Percentiles rank a stretch among this genome's conserved stretches.
Conservation (phyloP, 2,888 invertebrate species). For the Lucinisca nassula region DNA sequence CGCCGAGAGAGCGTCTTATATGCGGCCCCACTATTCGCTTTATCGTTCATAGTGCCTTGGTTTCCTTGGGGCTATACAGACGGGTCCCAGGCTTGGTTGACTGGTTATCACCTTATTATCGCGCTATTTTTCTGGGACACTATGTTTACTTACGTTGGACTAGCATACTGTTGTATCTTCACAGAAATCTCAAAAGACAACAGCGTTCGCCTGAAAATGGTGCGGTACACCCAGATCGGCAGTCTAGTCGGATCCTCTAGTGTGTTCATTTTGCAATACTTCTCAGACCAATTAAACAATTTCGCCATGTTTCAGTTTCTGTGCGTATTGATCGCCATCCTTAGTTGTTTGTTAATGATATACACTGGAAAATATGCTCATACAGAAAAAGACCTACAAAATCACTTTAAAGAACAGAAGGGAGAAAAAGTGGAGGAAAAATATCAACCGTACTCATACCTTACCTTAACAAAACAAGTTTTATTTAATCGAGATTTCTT, state of each 20-base stretch:
- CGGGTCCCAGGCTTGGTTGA: conserved; percentile 74
- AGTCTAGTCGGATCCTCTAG: conserved; percentile 77
- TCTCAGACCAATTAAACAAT: conserved; percentile 85
- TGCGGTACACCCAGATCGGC: conserved; percentile 84
- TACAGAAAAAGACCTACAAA: conserved; percentile 79
- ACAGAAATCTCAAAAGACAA: conserved; percentile 86
- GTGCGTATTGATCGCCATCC: conserved; percentile 80
- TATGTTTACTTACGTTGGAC: conserved; percentile 87
- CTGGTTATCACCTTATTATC: conserved; percentile 88
- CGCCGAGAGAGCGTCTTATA: conserved; percentile 87
- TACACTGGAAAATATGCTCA: conserved; percentile 82
- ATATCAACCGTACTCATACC: conserved; percentile 63
- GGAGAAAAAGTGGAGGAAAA: conserved; percentile 42
- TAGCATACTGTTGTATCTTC: conserved; percentile 87
- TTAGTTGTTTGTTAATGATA: conserved; percentile 78
- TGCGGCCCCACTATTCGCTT: conserved; percentile 87
- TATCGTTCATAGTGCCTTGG: conserved; percentile 88
- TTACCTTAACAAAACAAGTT: conserved; percentile 78
- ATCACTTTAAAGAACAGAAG: conserved; percentile 30
- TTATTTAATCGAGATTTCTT: conserved; percentile 81
- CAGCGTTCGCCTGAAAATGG: conserved; percentile 83
- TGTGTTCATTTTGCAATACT: conserved; percentile 80
- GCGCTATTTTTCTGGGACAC: conserved; percentile 88
- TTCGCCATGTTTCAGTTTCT: conserved; percentile 84
- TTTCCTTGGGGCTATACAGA: conserved; percentile 75